phyloP scores from a whole-genome alignment of 2,113 vertebrate species.

The Apeltes quadracus region DNA sequence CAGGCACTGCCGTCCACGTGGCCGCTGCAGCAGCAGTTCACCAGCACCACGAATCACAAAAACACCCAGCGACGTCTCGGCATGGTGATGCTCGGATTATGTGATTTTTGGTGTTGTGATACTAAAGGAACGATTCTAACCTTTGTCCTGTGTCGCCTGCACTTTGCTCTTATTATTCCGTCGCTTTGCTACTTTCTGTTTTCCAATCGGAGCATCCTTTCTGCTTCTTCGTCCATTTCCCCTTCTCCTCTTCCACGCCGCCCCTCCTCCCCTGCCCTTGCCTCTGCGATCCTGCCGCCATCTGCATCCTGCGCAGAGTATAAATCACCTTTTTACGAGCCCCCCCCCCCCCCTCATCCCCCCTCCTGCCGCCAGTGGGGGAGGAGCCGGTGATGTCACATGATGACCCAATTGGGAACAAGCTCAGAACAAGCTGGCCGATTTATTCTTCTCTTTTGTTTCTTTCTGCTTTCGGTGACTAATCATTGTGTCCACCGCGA shows the following conservation, averaged over 20 bases:
- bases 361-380: constrained; percentile 14
- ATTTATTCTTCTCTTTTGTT: background rate
- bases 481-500: constrained; percentile 6
- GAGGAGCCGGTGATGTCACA: constrained; percentile 20
- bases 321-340: constrained; percentile 63
- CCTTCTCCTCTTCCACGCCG: background rate
- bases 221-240: background rate
- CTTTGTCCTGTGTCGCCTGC: background rate
- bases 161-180: background rate
- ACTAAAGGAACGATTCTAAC: background rate
- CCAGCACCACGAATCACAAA: no score
- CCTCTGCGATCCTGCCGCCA: constrained; percentile 23
- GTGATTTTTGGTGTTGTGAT: background rate
- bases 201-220: constrained; percentile 6
- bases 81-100: background rate
- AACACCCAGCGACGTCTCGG: no score
- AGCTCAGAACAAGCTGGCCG: constrained; percentile 10
- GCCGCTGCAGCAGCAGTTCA: no score
- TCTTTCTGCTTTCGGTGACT: constrained; percentile 3
- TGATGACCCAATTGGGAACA: constrained; percentile 47
- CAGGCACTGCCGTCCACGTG: background rate
- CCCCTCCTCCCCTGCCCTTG: constrained; percentile 28
- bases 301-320: constrained; percentile 62
- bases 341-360: constrained; percentile 41
- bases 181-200: background rate